These are phyloP conservation scores for Eilema sororculum DNA, from an alignment of 2,888 invertebrate genomes.

Conservation along the genomic window DNA sequence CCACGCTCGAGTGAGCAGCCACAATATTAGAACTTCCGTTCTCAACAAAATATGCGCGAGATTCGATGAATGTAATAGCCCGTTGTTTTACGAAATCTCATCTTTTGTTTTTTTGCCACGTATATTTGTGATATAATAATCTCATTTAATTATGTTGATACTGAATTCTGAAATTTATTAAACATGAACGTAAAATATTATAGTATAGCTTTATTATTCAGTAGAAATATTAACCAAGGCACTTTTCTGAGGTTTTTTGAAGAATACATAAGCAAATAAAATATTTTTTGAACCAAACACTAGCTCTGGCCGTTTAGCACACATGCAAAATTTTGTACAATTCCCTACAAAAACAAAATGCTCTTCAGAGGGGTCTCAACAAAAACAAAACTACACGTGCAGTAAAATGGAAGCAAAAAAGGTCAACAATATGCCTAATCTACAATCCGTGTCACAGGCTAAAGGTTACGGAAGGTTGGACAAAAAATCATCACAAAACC, in stretches of 20 bases:
- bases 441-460: conserved; percentile 86
- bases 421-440: conserved; percentile 87
- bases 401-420: conserved; percentile 81
- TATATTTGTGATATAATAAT: neutral
- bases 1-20: conserved; percentile 70
- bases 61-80: conserved; percentile 42
- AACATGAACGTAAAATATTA: neutral
- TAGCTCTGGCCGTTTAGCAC: conserved; percentile 58
- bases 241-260: conserved; percentile 35
- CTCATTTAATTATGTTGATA: neutral
- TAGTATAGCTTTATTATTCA: neutral
- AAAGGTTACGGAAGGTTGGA: conserved; percentile 86
- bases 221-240: neutral
- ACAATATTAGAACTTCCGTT: conserved; percentile 84
- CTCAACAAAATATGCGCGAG: conserved; percentile 49
- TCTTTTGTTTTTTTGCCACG: conserved; percentile 10
- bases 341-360: conserved; percentile 76
- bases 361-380: conserved; percentile 62
- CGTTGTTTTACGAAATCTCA: conserved; percentile 27
- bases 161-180: neutral
- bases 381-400: conserved; percentile 82
- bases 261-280: conserved; percentile 64
- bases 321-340: conserved; percentile 77
- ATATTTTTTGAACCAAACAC: conserved; percentile 42
- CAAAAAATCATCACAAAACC: conserved; percentile 80